Evolutionary conservation across 1,140 invertebrate species (phyloP), one percentile per base, ranked within the genome.

Genomic region (Nixonia krombeini): DNA sequence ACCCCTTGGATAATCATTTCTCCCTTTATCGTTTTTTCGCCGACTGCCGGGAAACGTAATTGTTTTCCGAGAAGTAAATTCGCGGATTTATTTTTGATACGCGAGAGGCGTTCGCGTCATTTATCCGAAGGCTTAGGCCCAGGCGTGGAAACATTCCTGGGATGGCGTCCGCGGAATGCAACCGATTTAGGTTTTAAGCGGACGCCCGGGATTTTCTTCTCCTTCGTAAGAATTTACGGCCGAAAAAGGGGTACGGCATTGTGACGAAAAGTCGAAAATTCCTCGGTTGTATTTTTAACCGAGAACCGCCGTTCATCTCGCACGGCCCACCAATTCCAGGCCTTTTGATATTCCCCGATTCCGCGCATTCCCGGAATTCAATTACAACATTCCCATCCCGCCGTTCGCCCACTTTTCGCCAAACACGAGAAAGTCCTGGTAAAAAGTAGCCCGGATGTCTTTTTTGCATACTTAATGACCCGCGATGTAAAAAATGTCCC

Each of bases 321-420:
- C n/a, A n/a, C n/a, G n/a, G n/a, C n/a, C n/a, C n/a, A n/a, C n/a
- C n/a, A n/a, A n/a, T n/a, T n/a, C n/a, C n/a, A n/a, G n/a, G n/a
- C n/a, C n/a, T n/a, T n/a, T n/a, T n/a, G n/a, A n/a, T n/a, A n/a
- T n/a, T n/a, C n/a, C n/a, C n/a, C n/a, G n/a, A n/a, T n/a, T n/a
- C n/a, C n/a, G n/a, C n/a, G n/a, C n/a, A n/a, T n/a, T n/a, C n/a
- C n/a, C n/a, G n/a, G 1, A 16, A 21, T 17, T 21, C 4, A 18
- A 21, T 15, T 2, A 25, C 1, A 23, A 12, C 12, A 12, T 9
- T 7, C 45, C 33, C 53, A 10, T 13, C 57, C 55, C n/a, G n/a
- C n/a, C n/a, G 62, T 62, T 45, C 18, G 12, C 51, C n/a, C n/a
- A n/a, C n/a, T n/a, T n/a, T n/a, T n/a, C 57, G 37, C 29, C 7